Evolutionary conservation across 2,113 vertebrate species (phyloP), one percentile per base, ranked within the genome.

Genomic region (Peromyscus leucopus): DNA sequence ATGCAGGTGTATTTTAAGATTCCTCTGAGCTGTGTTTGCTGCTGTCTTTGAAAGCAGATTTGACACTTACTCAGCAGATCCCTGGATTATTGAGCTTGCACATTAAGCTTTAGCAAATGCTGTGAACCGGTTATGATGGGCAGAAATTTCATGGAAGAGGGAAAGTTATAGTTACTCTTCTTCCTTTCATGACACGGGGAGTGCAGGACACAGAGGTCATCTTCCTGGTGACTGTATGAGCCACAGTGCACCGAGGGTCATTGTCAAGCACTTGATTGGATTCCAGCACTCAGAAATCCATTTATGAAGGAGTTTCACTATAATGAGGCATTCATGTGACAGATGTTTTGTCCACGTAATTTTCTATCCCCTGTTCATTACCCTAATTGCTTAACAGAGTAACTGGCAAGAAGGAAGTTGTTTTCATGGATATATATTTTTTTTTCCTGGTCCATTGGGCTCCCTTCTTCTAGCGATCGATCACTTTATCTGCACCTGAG

Each of bases 21-120:
- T 94, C 83, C 94, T 95, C 51, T 2, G 7, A 90, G 83, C 84
- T 95, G 84, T 92, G 46, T 93, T 94, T 92, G 90, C 83, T 93
- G 84, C 95, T 96, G 63, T 97, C 95, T 96, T 97, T 96, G 89
- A 93, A 96, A 97, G 87, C 84, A 98, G 91, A 97, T 90, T 92
- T 95, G 91, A 94, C 39, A 97, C 91, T 95, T 90, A 96, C 80
- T 96, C 95, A 96, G 97, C 84, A 97, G 94, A 95, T 95, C 91
- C 74, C n/a, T 90, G 95, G 96, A 96, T 96, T 97, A 97, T 1
- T 95, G 95, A 97, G 91, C 74, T 96, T 96, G 96, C 82, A 97
- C 94, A 97, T 96, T 91, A 93, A 96, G 59, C 89, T 94, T 96
- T 74, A 82, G 96, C 76, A 96, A 97, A 97, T 82, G 65, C 71